Evolutionary conservation across 2,113 vertebrate genomes (phyloP).

Genomic region (Syrmaticus mikado): DNA sequence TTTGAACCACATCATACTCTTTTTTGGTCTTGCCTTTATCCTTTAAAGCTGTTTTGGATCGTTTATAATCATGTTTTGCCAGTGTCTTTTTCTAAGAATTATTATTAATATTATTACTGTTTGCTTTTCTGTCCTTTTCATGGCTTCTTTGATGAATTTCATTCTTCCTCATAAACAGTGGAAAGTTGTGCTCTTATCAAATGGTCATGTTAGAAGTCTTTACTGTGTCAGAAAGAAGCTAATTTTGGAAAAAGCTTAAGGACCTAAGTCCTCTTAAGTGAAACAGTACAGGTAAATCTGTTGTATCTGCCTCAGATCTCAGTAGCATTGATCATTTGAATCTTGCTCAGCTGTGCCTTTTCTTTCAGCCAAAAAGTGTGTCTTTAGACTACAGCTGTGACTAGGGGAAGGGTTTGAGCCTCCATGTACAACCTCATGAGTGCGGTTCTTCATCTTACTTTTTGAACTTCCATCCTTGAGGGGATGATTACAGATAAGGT

Average conservation of each 20-base stretch:
- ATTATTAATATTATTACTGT: neutral
- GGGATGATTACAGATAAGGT: neutral
- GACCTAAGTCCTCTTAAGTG: neutral
- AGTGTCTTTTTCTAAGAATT: neutral
- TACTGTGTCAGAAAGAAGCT: neutral
- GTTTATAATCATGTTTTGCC: neutral
- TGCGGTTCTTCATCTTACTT: neutral
- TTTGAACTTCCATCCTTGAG: constrained; percentile 28
- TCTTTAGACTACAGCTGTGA: neutral
- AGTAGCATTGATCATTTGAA: constrained; percentile 18
- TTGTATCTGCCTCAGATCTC: neutral
- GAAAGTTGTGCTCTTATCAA: neutral
- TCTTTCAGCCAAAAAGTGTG: neutral
- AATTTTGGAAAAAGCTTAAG: neutral
- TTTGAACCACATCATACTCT: neutral
- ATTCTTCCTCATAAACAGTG: neutral
- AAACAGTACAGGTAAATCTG: neutral
- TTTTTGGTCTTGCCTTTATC: neutral
- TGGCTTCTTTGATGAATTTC: neutral
- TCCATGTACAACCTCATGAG: neutral
- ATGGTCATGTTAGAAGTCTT: neutral
- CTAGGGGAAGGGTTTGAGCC: neutral
- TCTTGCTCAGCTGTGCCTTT: neutral
- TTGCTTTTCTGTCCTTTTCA: neutral
- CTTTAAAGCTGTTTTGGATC: neutral